Conservation (phyloP, 2,113 vertebrate species). For the Sclerurus mexicanus region DNA sequence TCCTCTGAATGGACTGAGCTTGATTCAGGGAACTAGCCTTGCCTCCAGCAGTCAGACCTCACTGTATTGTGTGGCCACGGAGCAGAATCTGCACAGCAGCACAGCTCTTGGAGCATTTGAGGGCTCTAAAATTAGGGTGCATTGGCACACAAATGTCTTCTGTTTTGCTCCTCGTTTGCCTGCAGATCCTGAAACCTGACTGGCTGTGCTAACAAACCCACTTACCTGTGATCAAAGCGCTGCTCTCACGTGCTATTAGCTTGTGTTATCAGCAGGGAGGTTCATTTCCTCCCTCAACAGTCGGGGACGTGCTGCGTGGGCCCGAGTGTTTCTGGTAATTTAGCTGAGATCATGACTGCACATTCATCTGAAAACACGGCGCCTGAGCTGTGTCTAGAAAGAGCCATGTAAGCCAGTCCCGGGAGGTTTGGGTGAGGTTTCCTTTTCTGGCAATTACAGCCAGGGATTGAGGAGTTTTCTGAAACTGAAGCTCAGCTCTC, state of each 20-base stretch:
- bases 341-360: constrained; percentile 37
- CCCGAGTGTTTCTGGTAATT: constrained; percentile 67
- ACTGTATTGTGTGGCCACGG: background rate
- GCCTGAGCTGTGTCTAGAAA: constrained; percentile 47
- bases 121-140: background rate
- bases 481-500: background rate
- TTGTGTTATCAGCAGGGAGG: background rate
- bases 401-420: background rate
- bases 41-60: background rate
- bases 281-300: constrained; percentile 58
- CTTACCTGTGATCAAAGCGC: constrained; percentile 3
- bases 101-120: background rate
- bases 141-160: background rate
- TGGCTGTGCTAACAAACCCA: background rate
- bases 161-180: background rate
- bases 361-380: constrained; percentile 29
- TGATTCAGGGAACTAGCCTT: background rate
- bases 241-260: background rate
- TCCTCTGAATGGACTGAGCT: background rate
- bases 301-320: background rate
- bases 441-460: constrained; percentile 19
- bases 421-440: constrained; percentile 10
- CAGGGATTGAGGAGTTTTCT: background rate
- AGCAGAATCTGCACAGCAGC: background rate
- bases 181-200: background rate